Evolutionary conservation across 2,113 vertebrate genomes (phyloP).

Genomic region (Antechinus flavipes): DNA sequence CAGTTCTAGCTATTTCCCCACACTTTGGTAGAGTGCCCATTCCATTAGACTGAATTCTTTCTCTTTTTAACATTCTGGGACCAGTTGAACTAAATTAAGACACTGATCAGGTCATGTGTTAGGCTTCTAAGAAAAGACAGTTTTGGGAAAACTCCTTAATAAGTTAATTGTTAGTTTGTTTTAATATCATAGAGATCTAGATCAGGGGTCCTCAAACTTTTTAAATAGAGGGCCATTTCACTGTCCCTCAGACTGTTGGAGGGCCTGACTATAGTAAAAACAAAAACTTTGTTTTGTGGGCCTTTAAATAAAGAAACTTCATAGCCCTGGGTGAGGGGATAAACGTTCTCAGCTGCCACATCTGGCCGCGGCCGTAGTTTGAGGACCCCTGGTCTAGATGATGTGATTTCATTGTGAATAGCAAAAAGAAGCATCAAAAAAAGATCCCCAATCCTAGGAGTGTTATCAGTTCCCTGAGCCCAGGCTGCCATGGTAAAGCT

Average conservation of each 20-base stretch:
- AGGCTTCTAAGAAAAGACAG: background rate
- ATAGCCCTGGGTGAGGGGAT: too few species aligned
- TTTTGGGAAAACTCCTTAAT: background rate
- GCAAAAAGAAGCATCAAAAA: background rate
- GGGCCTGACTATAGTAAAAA: too few species aligned
- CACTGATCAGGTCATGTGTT: background rate
- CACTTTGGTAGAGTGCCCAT: background rate
- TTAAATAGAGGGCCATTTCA: too few species aligned
- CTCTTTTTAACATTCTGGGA: background rate
- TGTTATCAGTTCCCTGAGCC: background rate
- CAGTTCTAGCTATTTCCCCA: background rate
- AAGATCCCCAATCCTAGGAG: background rate
- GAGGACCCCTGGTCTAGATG: too few species aligned
- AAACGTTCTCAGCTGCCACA: too few species aligned
- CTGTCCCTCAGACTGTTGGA: too few species aligned
- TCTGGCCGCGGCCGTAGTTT: too few species aligned
- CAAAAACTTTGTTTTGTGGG: too few species aligned
- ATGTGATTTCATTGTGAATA: background rate
- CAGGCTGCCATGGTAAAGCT: background rate
- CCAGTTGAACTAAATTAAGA: background rate
- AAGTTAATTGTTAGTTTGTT: background rate
- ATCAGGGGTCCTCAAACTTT: too few species aligned
- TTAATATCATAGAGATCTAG: background rate
- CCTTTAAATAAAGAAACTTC: too few species aligned
- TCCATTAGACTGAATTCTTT: background rate